These are phyloP conservation scores for Sycon ciliatum DNA, from an alignment of 37 sponge, comb jelly and placozoan genomes.

Conservation along the genomic window DNA sequence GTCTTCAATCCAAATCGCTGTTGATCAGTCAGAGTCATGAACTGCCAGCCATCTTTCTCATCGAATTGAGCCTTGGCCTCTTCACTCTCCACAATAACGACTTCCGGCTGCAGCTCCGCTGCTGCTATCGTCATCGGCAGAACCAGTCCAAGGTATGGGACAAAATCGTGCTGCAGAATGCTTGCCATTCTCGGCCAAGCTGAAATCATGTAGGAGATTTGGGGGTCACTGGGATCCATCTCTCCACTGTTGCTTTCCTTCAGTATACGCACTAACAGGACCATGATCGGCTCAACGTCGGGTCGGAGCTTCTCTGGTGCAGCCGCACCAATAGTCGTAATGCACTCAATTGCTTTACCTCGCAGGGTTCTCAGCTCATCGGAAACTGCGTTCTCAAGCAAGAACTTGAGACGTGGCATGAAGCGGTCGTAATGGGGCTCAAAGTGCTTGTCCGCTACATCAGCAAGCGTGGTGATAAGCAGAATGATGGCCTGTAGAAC, in stretches of 20 bases:
- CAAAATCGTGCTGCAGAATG: slow-evolving; percentile 81
- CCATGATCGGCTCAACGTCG: too few species aligned
- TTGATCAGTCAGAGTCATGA: slow-evolving; percentile 92
- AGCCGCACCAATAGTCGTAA: slow-evolving; percentile 91
- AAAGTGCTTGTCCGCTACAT: slow-evolving; percentile 86
- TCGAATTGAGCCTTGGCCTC: too few species aligned
- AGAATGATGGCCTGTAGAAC: slow-evolving; percentile 22
- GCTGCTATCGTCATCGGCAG: slow-evolving; percentile 83
- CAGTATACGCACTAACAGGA: background rate
- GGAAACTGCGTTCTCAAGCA: slow-evolving; percentile 66
- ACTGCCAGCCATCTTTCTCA: slow-evolving; percentile 94
- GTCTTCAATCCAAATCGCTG: too few species aligned
- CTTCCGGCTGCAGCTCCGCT: slow-evolving; percentile 84
- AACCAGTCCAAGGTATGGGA: slow-evolving; percentile 88
- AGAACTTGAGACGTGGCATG: slow-evolving; percentile 93
- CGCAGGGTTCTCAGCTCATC: slow-evolving; percentile 77
- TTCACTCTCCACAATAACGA: slow-evolving; percentile 82
- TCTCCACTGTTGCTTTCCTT: background rate
- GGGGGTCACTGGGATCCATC: too few species aligned
- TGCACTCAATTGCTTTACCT: slow-evolving; percentile 96
- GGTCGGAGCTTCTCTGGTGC: too few species aligned
- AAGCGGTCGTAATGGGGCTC: slow-evolving; percentile 84
- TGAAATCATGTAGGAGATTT: slow-evolving; percentile 95
- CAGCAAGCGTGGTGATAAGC: slow-evolving; percentile 81
- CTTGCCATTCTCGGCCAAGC: slow-evolving; percentile 99